Base-by-base conservation (phyloP, 2,888 invertebrate genomes). In the Chalcis sispes region DNA sequence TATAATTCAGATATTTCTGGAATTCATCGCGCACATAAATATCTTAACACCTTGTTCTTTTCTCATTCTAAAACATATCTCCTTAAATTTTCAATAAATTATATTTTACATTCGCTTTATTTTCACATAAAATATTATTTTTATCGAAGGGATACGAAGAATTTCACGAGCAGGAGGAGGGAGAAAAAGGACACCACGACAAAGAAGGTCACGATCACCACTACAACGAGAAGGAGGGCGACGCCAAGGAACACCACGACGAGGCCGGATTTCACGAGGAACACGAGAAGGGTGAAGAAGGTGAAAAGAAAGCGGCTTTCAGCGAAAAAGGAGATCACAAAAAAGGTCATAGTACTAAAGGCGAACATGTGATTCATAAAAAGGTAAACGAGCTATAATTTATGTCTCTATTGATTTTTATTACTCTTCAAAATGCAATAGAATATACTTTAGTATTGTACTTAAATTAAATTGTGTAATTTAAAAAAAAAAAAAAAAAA, bases 141-240 rank as follows among this genome's bases (percentile, higher is more conserved):
- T n/a, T n/a, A 32, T 36, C 29, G 50, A 52, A 85, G 86, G 82
- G 80, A 40, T 85, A 85, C 77, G 81, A 85, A 32, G 81, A 82
- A 42, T 79, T 81, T 77, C 88, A 89, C 79, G 86, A 88, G 65
- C 85, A 87, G 78, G 87, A 88, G 73, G 84, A 88, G 50, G 86
- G 83, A 0, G 83, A 87, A 72, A 88, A 88, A 72, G 94, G 94
- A 0, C 92, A 94, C 83, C 93, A 93, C 84, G 93, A 94, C 83
- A 93, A 93, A 80, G 93, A 93, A 82, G 90, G 91, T 46, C 93
- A 94, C 81, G 90, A 90, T 20, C 92, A 92, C 23, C 91, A 92
- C 78, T 94, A 93, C 85, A 90, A 91, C 42, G 94, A 94, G 85
- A 90, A 92, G 78, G 92, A 92, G 0, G 93, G 93, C 2, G 88